Evolutionary conservation across 2,888 invertebrate genomes (phyloP), one percentile per base, ranked within the genome.

Genomic region (Pristionchus fissidentatus): DNA sequence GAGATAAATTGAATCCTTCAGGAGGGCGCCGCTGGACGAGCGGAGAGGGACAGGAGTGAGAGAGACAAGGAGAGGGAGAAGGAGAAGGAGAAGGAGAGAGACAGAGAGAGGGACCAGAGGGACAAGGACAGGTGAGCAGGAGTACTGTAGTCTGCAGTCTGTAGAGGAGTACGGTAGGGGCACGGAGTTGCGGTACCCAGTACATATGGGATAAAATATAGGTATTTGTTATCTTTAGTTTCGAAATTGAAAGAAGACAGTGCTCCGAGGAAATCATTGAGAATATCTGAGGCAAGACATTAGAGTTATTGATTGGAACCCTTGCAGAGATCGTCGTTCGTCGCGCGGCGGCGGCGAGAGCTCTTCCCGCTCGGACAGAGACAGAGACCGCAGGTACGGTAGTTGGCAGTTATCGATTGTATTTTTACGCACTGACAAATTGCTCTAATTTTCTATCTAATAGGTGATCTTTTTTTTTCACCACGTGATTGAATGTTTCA

Each of bases 1-100:
- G 10, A 49, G 13, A 49, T 10, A 49, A 19, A 49, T 15, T 19
- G 52, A 49, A 10, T 10, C 19, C 13, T 15, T 62, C 62, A 10
- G 10, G 35, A 77, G 52, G 77, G 35, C 8, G n/a, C n/a, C n/a
- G n/a, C n/a, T n/a, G n/a, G n/a, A 41, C 38, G 41, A 79, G 79
- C 29, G 79, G n/a, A 79, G 49, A 79, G 35, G 57, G 79, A 60
- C 22, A 55, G 60, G 8, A 26, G 79, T 4, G 79, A 79, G 41
- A 79, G 57, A 29, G 57, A 79, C 38, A 55, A 57, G 43, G 60
- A 79, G 49, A 77, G 62, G n/a, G 75, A 46, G 49, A 38, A 66
- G 38, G 38, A 26, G 70, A 38, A 29, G 35, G 10, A 35, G 70
- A 70, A 29, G 22, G 10, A 35, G 35, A 46, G 26, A 38, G 32